Evolutionary conservation across 2,888 invertebrate species (phyloP), one percentile per base, ranked within the genome.

Genomic region (Aporophyla nigra): DNA sequence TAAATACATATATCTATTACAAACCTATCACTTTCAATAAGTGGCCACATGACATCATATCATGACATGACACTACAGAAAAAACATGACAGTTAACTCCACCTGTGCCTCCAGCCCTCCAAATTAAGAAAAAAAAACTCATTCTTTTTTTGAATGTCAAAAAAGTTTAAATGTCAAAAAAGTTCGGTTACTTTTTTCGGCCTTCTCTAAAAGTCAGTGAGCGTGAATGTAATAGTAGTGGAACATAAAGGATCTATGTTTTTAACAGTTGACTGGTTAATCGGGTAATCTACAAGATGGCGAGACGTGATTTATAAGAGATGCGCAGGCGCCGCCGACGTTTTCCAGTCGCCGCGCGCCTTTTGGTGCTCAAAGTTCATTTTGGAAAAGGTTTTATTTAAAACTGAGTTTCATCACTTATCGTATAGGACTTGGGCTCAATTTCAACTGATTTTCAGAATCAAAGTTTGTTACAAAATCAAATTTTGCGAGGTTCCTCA

Each of bases 291-390:
- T 94, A 91, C 91, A 94, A 94, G 92, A 94, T 93, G 94, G 93
- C 93, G 91, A 92, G 82, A 66, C 85, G 92, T 94, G 94, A 94
- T 94, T 95, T 95, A 93, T 94, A 91, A 91, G 89, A 86, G 93
- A 92, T 89, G 92, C 90, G 89, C 93, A 93, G 94, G 95, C 95
- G 95, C 95, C 95, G 94, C 94, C 95, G 95, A 95, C 94, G 93
- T 90, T 86, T 88, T 89, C 90, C 85, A 90, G 89, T 61, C 85
- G 84, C 72, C 82, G 85, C 86, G 88, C 87, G 84, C 86, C 83
- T 87, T 88, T 82, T 74, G 93, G 75, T 89, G 88, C 91, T 91
- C 94, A 94, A 95, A 94, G 87, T 94, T 90, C 77, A 33, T 51
- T 61, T 71, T 54, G 0, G 16, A 40, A 58, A 12, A 19, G 7